Evolutionary conservation across 2,113 vertebrate genomes (phyloP).

Genomic region (Sceloporus tristichus): DNA sequence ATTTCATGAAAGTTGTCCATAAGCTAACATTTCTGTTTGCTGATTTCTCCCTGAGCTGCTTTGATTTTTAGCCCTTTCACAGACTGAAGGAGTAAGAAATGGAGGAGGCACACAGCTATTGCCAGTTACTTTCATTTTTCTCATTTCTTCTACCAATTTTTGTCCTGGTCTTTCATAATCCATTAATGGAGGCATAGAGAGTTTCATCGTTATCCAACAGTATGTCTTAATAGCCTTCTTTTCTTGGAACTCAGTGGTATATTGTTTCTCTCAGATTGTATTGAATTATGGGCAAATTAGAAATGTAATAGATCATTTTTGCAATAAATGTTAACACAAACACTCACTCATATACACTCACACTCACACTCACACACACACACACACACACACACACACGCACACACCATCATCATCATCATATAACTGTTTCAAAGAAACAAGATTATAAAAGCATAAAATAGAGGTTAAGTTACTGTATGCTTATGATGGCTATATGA

Average conservation of each 20-base stretch:
- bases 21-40: not conserved
- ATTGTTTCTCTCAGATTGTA: not conserved
- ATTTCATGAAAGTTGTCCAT: not conserved
- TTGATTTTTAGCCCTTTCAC: constrained; percentile 15
- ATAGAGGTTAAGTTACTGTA: not conserved
- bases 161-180: constrained; percentile 20
- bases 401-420: not conserved
- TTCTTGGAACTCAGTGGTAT: constrained; percentile 7
- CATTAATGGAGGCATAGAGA: not conserved
- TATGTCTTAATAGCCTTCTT: not conserved
- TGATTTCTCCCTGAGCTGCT: not conserved
- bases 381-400: too few relatives aligned
- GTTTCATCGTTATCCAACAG: not conserved
- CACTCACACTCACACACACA: too few relatives aligned
- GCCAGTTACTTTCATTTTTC: constrained; percentile 33
- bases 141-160: constrained; percentile 8
- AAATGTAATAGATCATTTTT: constrained; percentile 4
- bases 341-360: not conserved
- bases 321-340: not conserved
- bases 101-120: constrained; percentile 9
- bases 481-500: not conserved
- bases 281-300: constrained; percentile 29
- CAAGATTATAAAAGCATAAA: constrained; percentile 27
- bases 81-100: constrained; percentile 16
- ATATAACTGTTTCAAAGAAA: not conserved